These are phyloP conservation scores for Sisyra terminalis DNA, from an alignment of 2,888 invertebrate genomes.

Conservation along the genomic window DNA sequence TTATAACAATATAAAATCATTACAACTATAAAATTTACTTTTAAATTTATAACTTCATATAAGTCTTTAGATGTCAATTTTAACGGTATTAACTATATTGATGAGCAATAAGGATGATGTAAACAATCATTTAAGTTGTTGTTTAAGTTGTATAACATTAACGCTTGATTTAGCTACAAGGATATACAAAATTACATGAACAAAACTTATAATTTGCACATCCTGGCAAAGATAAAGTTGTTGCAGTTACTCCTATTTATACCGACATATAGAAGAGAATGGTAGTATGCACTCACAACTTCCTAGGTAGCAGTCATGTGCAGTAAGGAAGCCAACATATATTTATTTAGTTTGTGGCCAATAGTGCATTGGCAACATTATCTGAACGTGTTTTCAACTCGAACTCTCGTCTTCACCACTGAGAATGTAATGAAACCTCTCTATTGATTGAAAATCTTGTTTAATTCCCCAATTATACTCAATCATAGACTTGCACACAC, in stretches of 20 bases:
- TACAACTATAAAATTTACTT: too few relatives aligned
- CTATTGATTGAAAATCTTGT: not conserved
- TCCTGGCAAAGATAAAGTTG: not conserved
- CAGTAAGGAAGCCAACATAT: not conserved
- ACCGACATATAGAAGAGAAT: not conserved
- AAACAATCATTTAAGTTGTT: too few relatives aligned
- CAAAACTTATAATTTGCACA: slow-evolving; percentile 2
- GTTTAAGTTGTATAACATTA: too few relatives aligned
- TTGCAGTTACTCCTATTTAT: too few relatives aligned
- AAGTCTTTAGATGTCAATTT: too few relatives aligned
- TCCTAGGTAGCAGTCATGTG: slow-evolving; percentile 1
- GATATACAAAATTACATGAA: not conserved
- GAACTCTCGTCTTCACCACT: too few relatives aligned
- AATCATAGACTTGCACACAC: not conserved
- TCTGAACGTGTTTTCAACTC: too few relatives aligned
- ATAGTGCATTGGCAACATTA: not conserved
- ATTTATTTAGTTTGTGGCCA: not conserved
- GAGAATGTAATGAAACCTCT: too few relatives aligned
- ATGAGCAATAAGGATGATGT: too few relatives aligned
- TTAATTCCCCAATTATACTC: slow-evolving; percentile 1
- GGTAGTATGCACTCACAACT: not conserved
- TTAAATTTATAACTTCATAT: too few relatives aligned
- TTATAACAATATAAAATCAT: too few relatives aligned
- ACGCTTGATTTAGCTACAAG: not conserved
- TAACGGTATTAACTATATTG: not conserved